Percentiles rank a stretch among this genome's conserved stretches.
Evolutionary conservation across 1,140 invertebrate species (phyloP).

Genomic region (Apis dorsata): DNA sequence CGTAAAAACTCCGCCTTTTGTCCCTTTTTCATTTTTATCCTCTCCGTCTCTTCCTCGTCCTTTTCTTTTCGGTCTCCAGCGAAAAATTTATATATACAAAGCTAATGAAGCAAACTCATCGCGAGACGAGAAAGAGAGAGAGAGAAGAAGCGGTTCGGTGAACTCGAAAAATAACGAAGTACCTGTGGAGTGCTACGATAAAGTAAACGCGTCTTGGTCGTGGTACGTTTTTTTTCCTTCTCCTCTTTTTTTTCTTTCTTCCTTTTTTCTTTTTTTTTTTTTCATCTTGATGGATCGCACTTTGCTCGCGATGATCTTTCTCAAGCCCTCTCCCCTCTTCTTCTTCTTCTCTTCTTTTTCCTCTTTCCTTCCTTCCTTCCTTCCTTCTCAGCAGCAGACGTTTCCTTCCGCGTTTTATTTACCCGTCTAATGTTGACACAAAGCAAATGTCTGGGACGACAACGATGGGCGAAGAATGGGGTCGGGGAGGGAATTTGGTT

Average conservation of each 20-base stretch:
- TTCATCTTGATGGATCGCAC: constrained; percentile 71
- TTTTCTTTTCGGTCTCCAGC: not conserved
- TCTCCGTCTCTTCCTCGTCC: not conserved
- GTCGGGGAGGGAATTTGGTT: constrained; percentile 8
- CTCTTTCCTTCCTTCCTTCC: not conserved
- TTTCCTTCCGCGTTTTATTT: constrained; percentile 23
- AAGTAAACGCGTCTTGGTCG: constrained; percentile 52
- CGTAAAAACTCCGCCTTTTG: not conserved
- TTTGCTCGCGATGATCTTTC: constrained; percentile 47
- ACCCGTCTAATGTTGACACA: not conserved
- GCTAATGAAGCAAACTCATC: constrained; percentile 57
- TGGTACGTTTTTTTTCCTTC: not conserved
- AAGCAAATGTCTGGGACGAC: constrained; percentile 49
- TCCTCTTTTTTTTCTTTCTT: constrained; percentile 6
- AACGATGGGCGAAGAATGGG: constrained; percentile 55
- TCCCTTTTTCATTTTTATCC: constrained; percentile 26
- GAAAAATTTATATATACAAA: constrained; percentile 36
- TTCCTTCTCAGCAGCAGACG: not conserved
- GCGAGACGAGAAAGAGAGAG: not conserved
- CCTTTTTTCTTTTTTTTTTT: not conserved
- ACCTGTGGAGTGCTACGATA: constrained; percentile 44
- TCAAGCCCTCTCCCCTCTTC: constrained; percentile 11
- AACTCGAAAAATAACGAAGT: constrained; percentile 62
- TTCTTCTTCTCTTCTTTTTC: not conserved
- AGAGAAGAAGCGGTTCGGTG: constrained; percentile 1